phyloP scores from a whole-genome alignment of 2,113 vertebrate genomes.

The Pungitius pungitius region DNA sequence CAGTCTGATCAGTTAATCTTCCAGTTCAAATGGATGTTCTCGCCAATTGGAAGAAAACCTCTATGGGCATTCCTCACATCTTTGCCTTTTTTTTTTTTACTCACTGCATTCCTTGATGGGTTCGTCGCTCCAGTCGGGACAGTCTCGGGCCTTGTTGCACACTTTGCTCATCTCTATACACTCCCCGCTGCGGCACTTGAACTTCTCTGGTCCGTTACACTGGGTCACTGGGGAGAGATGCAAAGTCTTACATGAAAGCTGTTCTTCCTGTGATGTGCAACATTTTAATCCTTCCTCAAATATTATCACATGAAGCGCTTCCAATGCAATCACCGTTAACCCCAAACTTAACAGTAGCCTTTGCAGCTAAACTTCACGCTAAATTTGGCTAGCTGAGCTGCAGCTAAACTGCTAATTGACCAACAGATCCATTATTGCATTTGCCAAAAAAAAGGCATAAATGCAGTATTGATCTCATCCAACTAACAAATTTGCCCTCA shows the following conservation, averaged over 20 bases:
- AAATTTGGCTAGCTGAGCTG: too few species aligned
- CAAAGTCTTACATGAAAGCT: not conserved
- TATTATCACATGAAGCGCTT: too few species aligned
- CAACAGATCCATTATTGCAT: not conserved
- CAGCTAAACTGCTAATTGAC: not conserved
- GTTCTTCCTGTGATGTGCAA: not conserved
- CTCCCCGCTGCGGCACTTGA: slow-evolving; percentile 95
- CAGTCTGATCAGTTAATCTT: not conserved
- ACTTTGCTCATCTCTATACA: slow-evolving; percentile 94
- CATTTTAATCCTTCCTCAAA: not conserved
- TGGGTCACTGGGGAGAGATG: slow-evolving; percentile 83
- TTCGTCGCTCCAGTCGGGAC: slow-evolving; percentile 98
- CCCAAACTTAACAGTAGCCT: not conserved
- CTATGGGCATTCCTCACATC: too few species aligned
- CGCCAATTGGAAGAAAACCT: not conserved
- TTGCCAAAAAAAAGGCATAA: not conserved
- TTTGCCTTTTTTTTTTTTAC: slow-evolving; percentile 59
- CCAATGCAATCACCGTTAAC: not conserved
- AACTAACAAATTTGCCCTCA: not conserved
- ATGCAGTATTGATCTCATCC: not conserved
- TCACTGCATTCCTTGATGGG: slow-evolving; percentile 96
- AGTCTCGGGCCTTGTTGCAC: slow-evolving; percentile 93
- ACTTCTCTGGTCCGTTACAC: slow-evolving; percentile 92
- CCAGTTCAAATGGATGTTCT: not conserved
- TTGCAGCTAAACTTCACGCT: not conserved